Evolutionary conservation across 2,888 invertebrate species (phyloP).

Genomic region (Apodemia duryi): DNA sequence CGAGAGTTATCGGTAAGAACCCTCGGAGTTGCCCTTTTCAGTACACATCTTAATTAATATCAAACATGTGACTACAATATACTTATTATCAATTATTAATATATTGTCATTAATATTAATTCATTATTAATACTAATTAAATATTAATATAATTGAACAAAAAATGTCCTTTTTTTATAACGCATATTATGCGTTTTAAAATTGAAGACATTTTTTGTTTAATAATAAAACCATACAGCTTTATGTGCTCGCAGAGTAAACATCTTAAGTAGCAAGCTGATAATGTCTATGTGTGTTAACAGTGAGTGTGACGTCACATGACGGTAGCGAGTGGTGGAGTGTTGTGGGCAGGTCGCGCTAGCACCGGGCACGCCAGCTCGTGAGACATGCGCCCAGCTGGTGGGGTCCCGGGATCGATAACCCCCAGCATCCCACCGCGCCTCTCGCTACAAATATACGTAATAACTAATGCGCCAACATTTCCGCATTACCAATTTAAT

Average conservation of each 20-base stretch:
- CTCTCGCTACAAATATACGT: slow-evolving; percentile 62
- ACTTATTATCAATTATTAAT: too few species aligned
- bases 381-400: slow-evolving; percentile 57
- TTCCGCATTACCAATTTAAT: slow-evolving; percentile 37
- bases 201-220: background rate
- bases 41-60: too few species aligned
- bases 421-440: slow-evolving; percentile 55
- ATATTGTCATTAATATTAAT: too few species aligned
- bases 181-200: too few species aligned
- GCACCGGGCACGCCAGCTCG: slow-evolving; percentile 30
- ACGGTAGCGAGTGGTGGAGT: slow-evolving; percentile 17
- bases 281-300: background rate
- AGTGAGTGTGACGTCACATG: slow-evolving; percentile 6
- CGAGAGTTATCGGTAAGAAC: too few species aligned
- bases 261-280: background rate
- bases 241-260: background rate
- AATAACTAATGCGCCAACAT: slow-evolving; percentile 43
- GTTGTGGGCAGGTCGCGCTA: slow-evolving; percentile 28
- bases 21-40: too few species aligned
- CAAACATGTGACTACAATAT: too few species aligned
- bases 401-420: slow-evolving; percentile 71
- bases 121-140: too few species aligned
- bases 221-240: background rate
- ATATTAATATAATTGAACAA: too few species aligned
- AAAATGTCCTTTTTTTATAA: too few species aligned